Conservation (phyloP, 2,888 invertebrate genomes). For the Lasius platythorax region DNA sequence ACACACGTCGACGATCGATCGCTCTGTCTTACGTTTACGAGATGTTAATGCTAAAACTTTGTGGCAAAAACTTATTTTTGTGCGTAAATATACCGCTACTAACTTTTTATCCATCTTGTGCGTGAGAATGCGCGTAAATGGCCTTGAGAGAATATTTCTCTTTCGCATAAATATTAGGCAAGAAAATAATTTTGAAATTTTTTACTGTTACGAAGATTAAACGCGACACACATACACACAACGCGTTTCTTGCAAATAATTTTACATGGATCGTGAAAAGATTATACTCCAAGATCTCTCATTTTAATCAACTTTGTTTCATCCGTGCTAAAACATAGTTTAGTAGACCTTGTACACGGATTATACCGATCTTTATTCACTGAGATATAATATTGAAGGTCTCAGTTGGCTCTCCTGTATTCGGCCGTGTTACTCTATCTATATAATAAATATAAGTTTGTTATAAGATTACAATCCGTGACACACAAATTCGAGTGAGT, state of each 20-base stretch:
- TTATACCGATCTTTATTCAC: slow-evolving; percentile 56
- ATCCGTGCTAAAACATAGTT: background rate
- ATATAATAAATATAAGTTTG: background rate
- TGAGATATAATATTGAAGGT: slow-evolving; percentile 72
- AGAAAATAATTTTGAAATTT: slow-evolving; percentile 13
- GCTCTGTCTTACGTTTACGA: too few relatives aligned
- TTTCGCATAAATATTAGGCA: background rate
- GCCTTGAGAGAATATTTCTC: slow-evolving; percentile 23
- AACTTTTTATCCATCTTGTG: slow-evolving; percentile 14
- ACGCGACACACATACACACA: background rate
- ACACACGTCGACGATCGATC: background rate
- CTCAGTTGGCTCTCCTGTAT: slow-evolving; percentile 62
- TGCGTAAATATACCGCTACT: background rate
- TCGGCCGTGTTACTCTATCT: background rate
- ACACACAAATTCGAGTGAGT: background rate
- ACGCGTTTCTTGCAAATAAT: background rate
- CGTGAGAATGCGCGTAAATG: slow-evolving; percentile 15
- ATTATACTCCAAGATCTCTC: background rate
- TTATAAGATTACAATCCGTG: background rate
- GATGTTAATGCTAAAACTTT: background rate
- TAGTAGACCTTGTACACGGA: background rate
- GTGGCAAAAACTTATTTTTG: slow-evolving; percentile 34
- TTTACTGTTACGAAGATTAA: slow-evolving; percentile 10
- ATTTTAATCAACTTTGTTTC: background rate
- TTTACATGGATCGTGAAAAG: background rate